Evolutionary conservation across 2,888 invertebrate species (phyloP).

Genomic region (Tridacna gigas): DNA sequence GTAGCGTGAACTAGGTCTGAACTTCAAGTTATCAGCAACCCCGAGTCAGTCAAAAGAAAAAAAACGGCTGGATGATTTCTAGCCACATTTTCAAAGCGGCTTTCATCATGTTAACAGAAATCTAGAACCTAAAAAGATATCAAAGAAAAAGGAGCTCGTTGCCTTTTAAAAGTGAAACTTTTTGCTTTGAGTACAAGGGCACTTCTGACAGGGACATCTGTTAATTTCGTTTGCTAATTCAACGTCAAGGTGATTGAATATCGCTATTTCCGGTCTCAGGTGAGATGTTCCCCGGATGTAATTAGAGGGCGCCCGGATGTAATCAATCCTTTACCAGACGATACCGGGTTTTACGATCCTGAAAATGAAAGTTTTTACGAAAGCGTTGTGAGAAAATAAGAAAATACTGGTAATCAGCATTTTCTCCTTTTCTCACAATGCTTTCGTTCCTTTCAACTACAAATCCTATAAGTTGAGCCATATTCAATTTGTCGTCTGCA

Average conservation of each 20-base stretch:
- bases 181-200: background rate
- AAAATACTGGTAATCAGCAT: background rate
- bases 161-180: no score
- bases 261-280: conserved; percentile 59
- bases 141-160: no score
- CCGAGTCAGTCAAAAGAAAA: no score
- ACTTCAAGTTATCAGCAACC: no score
- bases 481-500: no score
- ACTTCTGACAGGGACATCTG: conserved; percentile 15
- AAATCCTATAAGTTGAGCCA: no score
- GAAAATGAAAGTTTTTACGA: background rate
- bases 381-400: background rate
- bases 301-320: conserved; percentile 61
- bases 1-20: no score
- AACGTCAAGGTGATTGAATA: conserved; percentile 59
- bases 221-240: conserved; percentile 52
- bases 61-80: no score
- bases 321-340: conserved; percentile 35
- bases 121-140: no score
- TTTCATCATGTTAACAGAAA: no score
- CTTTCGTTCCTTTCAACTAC: background rate
- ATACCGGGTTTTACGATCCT: background rate
- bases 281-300: conserved; percentile 58
- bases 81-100: no score
- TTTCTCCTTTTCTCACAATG: background rate